These are phyloP conservation scores for Platyura marginata DNA, from an alignment of 1,140 invertebrate species.

Conservation along the genomic window DNA sequence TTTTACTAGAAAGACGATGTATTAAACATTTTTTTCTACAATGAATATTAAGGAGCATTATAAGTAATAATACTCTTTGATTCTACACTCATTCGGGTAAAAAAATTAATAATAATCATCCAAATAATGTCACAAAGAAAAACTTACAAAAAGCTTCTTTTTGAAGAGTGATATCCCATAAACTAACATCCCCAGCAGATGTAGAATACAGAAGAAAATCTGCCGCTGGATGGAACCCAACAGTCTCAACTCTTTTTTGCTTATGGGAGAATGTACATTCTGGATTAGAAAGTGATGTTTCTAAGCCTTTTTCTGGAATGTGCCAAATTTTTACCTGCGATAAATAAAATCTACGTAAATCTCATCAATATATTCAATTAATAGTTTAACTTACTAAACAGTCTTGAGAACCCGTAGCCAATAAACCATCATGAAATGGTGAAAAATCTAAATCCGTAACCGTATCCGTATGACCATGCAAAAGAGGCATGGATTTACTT, in stretches of 20 bases:
- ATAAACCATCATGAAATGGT: constrained; percentile 79
- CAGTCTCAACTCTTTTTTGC: constrained; percentile 65
- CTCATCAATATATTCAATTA: no score
- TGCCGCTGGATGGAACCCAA: constrained; percentile 72
- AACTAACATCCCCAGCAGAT: constrained; percentile 57
- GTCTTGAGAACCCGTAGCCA: constrained; percentile 82
- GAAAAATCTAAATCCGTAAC: constrained; percentile 92
- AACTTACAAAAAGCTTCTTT: no score
- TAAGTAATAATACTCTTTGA: no score
- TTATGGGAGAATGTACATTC: constrained; percentile 65
- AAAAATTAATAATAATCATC: no score
- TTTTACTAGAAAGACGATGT: no score
- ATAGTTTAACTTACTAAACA: constrained; percentile 55
- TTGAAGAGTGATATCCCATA: constrained; percentile 72
- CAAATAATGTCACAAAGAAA: no score
- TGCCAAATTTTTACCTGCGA: constrained; percentile 66
- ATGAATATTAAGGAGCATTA: no score
- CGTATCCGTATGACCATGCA: constrained; percentile 73
- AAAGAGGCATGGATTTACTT: constrained; percentile 62
- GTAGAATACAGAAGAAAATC: constrained; percentile 67
- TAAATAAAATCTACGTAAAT: no score
- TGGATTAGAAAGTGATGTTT: constrained; percentile 57
- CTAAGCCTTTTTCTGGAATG: constrained; percentile 58
- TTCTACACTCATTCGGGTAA: no score
- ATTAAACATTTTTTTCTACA: no score